Base-by-base conservation (phyloP, 2,888 invertebrate genomes). In the Tricholauxania praeusta region DNA sequence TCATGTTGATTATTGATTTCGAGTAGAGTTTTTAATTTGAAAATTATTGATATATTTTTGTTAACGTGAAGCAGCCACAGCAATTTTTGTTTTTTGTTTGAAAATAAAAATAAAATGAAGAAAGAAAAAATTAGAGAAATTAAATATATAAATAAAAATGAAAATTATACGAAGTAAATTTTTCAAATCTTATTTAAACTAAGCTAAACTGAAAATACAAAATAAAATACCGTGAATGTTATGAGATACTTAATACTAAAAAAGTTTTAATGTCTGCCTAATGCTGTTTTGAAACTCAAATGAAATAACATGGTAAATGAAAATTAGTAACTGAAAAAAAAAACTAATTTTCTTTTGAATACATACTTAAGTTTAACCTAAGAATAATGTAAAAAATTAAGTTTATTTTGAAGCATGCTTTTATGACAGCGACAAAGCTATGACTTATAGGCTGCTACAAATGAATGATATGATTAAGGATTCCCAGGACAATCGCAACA, bases 41-140 rank as follows among this genome's bases (percentile, higher is more conserved):
- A 39, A 39, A 52, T 62, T 39, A 62, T 69, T 59, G 7, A 48
- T 48, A 14, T 69, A 68, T 74, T 74, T 77, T 75, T 67, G 51
- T 64, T 68, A 28, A 28, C n/a, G 3, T 57, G 28, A 22, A 62
- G 12, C 39, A 39, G 69, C 19, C 51, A 53, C 52, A 22, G 62
- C 62, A 57, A 49, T 74, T 75, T 53, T 48, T 47, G 72, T 67
- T 51, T 28, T 28, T 28, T 22, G 1, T 28, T 66, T 60, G 51
- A 47, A 15, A 22, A 47, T 63, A 19, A 4, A 70, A 63, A 63
- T 59, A 47, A 28, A 63, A 62, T 8, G 19, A 63, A 70, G 63
- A 71, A 63, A 62, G 72, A 71, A 55, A 72, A 60, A 73, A 63
- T 53, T 53, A 59, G 53, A 72, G 67, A 59, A 65, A 64, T 15